These are phyloP conservation scores for Corapipo altera DNA, from an alignment of 2,113 vertebrate genomes.

Conservation along the genomic window DNA sequence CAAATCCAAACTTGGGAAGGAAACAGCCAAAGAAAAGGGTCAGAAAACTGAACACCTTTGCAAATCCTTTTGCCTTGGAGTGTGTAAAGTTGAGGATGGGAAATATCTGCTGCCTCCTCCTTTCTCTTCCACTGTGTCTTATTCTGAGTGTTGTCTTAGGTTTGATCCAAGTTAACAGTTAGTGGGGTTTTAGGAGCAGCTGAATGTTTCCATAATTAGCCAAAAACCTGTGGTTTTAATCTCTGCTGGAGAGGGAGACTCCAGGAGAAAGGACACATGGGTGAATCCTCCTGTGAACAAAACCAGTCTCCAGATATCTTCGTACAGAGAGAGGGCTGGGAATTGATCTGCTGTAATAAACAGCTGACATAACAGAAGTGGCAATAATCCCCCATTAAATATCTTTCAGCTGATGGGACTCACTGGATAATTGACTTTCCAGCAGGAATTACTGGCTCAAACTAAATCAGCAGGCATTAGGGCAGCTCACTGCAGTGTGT, in stretches of 20 bases:
- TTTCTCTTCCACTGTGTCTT: neutral
- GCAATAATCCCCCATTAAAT: constrained; percentile 73
- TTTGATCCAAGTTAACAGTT: neutral
- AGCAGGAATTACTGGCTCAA: constrained; percentile 77
- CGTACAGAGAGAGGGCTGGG: constrained; percentile 25
- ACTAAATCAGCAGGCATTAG: constrained; percentile 74
- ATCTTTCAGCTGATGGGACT: constrained; percentile 64
- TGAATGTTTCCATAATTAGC: constrained; percentile 42
- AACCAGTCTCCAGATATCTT: neutral
- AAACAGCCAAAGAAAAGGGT: neutral
- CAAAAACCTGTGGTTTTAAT: neutral
- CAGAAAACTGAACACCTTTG: neutral
- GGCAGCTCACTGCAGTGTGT: constrained; percentile 36
- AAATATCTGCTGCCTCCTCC: neutral
- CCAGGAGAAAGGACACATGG: neutral
- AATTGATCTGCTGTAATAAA: constrained; percentile 54
- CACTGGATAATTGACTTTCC: constrained; percentile 75
- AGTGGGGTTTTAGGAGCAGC: neutral
- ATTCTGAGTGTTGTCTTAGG: neutral
- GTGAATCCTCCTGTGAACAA: constrained; percentile 34
- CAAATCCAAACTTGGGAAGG: neutral
- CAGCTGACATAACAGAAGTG: constrained; percentile 75
- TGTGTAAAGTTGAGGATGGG: neutral
- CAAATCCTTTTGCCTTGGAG: neutral
- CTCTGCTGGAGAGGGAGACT: neutral